Percentiles rank a stretch among this genome's conserved stretches.
Conservation (phyloP, 2,113 vertebrate genomes). For the Argyrosomus japonicus region DNA sequence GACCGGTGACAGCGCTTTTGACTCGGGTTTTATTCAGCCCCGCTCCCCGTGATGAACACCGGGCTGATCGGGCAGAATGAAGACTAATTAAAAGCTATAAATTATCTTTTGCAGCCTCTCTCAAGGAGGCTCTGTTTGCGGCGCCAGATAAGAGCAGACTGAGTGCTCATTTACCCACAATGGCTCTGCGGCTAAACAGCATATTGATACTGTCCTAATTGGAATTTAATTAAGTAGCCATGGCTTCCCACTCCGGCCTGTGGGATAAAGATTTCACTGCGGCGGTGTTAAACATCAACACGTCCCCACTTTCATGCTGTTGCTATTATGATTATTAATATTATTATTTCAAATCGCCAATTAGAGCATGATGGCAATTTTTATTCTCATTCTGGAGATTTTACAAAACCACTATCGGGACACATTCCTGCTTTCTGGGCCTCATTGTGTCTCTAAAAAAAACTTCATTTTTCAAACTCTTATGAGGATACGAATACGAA, state of each 20-base stretch:
- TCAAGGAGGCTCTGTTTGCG: constrained; percentile 92
- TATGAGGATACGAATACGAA: background rate
- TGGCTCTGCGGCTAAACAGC: constrained; percentile 95
- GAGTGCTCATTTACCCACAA: constrained; percentile 96
- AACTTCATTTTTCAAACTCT: background rate
- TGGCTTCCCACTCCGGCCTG: constrained; percentile 85
- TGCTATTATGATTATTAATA: constrained; percentile 67
- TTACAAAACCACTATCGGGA: background rate
- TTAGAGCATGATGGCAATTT: constrained; percentile 55
- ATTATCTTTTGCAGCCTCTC: constrained; percentile 91
- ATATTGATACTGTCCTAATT: constrained; percentile 99
- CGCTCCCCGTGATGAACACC: constrained; percentile 93
- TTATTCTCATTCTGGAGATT: constrained; percentile 9
- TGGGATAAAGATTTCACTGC: constrained; percentile 98
- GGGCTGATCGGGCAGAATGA: constrained; percentile 97
- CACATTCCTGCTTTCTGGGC: background rate
- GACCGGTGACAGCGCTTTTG: constrained; percentile 95
- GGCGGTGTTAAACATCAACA: constrained; percentile 92
- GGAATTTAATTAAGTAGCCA: constrained; percentile 99
- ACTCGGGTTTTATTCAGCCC: constrained; percentile 91
- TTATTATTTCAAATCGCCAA: constrained; percentile 71
- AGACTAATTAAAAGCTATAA: constrained; percentile 99
- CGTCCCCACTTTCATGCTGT: constrained; percentile 73
- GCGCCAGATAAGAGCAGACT: constrained; percentile 93
- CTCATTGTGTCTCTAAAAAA: background rate